Evolutionary conservation across 2,113 vertebrate species (phyloP).

Genomic region (Brachypteracias leptosomus): DNA sequence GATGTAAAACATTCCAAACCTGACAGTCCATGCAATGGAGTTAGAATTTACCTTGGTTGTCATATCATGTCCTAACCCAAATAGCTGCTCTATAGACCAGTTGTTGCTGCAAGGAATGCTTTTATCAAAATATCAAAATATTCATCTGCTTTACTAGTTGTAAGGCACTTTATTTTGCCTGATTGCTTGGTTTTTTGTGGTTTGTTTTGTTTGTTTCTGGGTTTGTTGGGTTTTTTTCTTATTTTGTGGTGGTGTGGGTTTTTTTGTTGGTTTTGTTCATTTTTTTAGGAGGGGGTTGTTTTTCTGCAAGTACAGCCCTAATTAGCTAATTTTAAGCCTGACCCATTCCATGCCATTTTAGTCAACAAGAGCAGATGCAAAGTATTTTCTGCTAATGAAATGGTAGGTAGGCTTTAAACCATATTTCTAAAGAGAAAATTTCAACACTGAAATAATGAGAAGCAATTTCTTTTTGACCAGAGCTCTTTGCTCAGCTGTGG

Average conservation of each 20-base stretch:
- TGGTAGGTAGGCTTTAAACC: not conserved
- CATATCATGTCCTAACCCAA: no score
- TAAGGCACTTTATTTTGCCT: not conserved
- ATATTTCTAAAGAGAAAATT: not conserved
- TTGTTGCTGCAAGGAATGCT: not conserved
- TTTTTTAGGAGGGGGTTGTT: not conserved
- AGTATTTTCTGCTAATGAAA: not conserved
- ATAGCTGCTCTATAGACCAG: no score
- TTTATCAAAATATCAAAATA: not conserved
- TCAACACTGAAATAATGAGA: not conserved
- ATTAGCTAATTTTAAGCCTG: not conserved
- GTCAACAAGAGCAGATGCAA: not conserved
- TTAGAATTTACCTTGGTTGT: no score
- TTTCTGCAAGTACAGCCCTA: not conserved
- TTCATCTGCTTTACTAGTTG: not conserved
- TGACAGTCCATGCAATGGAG: no score
- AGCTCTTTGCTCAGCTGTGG: not conserved
- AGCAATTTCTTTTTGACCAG: not conserved
- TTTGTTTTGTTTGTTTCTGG: not conserved
- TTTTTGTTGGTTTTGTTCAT: not conserved
- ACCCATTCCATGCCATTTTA: not conserved
- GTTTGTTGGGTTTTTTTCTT: not conserved
- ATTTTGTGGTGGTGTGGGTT: not conserved
- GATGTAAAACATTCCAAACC: no score
- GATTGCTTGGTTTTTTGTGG: rapidly evolving